A percentile compares a stretch with the other conserved stretches of the same genome.
Evolutionary conservation across 2,113 vertebrate genomes (phyloP).

Genomic region (Anarhynchus alexandrinus): DNA sequence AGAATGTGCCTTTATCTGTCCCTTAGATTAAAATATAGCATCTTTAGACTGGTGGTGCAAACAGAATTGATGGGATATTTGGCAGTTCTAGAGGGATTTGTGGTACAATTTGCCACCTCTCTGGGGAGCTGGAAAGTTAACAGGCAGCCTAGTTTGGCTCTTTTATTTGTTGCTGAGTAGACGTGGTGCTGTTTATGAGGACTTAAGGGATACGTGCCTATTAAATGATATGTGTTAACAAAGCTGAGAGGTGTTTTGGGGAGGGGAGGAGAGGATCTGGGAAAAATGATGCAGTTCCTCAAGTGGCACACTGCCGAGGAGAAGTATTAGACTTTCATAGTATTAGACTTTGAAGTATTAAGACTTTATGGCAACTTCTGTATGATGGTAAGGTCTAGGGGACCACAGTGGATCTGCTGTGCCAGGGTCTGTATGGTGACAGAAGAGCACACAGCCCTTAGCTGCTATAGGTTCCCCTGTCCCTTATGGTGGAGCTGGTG

Average conservation of each 20-base stretch:
- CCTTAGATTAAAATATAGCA: neutral
- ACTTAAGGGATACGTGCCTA: neutral
- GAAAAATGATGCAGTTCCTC: neutral
- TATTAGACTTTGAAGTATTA: neutral
- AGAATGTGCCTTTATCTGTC: constrained; percentile 26
- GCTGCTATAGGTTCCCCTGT: neutral
- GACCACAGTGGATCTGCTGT: neutral
- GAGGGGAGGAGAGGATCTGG: neutral
- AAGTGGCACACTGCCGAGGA: neutral
- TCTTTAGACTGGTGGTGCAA: neutral
- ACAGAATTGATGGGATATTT: neutral
- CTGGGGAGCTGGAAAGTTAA: neutral
- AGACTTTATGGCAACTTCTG: neutral
- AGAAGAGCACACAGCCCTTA: neutral
- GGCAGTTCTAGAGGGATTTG: neutral
- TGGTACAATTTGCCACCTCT: neutral
- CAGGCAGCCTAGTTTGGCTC: neutral
- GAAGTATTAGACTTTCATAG: neutral
- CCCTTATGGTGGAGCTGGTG: neutral
- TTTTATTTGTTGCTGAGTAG: neutral
- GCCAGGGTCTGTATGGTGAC: neutral
- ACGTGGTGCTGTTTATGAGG: neutral
- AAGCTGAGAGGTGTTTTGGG: neutral
- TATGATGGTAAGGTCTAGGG: neutral
- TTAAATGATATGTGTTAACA: neutral